A percentile compares a stretch with the other conserved stretches of the same genome.
These are phyloP conservation scores for Petrolisthes manimaculis DNA, from an alignment of 2,888 invertebrate genomes.

Conservation along the genomic window DNA sequence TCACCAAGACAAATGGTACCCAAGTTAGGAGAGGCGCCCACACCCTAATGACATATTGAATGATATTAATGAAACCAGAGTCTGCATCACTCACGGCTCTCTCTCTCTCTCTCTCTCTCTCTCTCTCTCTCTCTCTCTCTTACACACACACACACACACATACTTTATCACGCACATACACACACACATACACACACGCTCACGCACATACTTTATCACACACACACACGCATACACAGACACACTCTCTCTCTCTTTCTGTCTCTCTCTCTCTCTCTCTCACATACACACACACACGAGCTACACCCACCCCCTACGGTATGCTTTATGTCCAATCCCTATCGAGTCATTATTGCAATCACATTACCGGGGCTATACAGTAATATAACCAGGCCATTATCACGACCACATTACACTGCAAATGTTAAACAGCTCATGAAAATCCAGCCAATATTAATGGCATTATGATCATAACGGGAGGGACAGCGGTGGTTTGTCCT, in stretches of 20 bases:
- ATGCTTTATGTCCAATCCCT: not conserved
- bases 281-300: not conserved
- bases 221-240: not conserved
- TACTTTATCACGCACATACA: not conserved
- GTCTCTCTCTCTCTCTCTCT: not conserved
- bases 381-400: not conserved
- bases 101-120: conserved; percentile 19
- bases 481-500: not conserved
- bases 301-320: not conserved
- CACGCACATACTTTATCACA: not conserved
- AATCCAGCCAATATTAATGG: conserved; percentile 34
- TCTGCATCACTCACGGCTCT: conserved; percentile 39
- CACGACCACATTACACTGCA: not conserved
- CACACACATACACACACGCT: not conserved
- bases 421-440: conserved; percentile 30
- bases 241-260: not conserved
- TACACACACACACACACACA: not conserved
- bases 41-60: conserved; percentile 50
- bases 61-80: conserved; percentile 50
- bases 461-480: conserved; percentile 6
- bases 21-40: conserved; percentile 30
- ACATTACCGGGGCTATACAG: not conserved
- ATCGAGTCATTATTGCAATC: not conserved
- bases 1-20: conserved; percentile 39
- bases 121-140: conserved; percentile 34